Percentiles rank a stretch among this genome's conserved stretches.
These are phyloP conservation scores for Odontamblyopus lacepedii DNA, from an alignment of 2,797 vertebrate genomes.

Conservation along the genomic window DNA sequence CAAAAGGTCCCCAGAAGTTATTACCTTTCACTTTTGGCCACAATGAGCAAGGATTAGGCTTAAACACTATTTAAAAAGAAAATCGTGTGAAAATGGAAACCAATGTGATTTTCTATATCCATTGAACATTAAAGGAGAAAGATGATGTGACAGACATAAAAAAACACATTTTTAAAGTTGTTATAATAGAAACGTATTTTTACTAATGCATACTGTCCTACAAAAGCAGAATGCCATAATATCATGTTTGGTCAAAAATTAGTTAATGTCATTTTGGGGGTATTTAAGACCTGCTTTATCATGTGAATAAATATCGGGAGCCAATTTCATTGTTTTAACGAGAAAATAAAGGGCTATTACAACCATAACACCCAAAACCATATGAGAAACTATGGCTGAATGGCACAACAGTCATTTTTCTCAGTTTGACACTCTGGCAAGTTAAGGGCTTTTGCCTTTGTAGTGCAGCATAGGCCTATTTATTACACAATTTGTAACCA, in stretches of 20 bases:
- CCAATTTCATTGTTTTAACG: too few relatives aligned
- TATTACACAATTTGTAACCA: background rate
- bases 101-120: slow-evolving; percentile 11
- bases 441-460: too few relatives aligned
- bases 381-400: too few relatives aligned
- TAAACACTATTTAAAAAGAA: slow-evolving; percentile 37
- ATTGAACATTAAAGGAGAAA: slow-evolving; percentile 2
- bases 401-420: too few relatives aligned
- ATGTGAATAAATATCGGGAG: too few relatives aligned
- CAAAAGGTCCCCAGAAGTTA: slow-evolving; percentile 15
- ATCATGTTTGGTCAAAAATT: too few relatives aligned
- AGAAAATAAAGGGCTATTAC: too few relatives aligned
- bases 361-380: too few relatives aligned
- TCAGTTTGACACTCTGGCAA: too few relatives aligned
- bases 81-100: slow-evolving; percentile 15
- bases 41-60: slow-evolving; percentile 12
- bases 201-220: background rate
- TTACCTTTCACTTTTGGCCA: slow-evolving; percentile 18
- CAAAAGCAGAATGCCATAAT: too few relatives aligned
- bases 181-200: background rate
- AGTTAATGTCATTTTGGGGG: too few relatives aligned
- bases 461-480: background rate
- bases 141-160: slow-evolving; percentile 1
- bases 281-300: too few relatives aligned
- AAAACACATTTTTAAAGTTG: background rate